These are phyloP conservation scores for Sebastes nivosus DNA, from an alignment of 2,797 vertebrate species.

Conservation along the genomic window DNA sequence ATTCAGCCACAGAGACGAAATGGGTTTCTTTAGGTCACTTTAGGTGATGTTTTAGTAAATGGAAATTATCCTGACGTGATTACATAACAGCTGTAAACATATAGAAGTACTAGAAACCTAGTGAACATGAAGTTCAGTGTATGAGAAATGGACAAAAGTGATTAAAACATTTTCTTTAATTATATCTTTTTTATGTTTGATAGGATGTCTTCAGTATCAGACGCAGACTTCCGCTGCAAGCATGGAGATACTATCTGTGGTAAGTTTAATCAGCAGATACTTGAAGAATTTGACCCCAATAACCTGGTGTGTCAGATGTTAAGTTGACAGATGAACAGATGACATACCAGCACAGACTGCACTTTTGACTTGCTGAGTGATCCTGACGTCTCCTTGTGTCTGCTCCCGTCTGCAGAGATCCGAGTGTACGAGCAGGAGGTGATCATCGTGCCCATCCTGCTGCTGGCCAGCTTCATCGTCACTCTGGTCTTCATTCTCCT, in stretches of 20 bases:
- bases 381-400: neutral
- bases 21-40: neutral
- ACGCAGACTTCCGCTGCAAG: constrained; percentile 55
- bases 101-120: neutral
- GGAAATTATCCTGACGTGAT: neutral
- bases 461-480: constrained; percentile 86
- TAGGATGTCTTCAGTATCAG: constrained; percentile 78
- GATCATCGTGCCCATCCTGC: constrained; percentile 88
- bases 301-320: neutral
- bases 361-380: neutral
- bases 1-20: neutral
- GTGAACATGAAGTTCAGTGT: neutral
- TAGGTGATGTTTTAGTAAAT: neutral
- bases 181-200: neutral
- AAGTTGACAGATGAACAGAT: neutral
- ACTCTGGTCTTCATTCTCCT: constrained; percentile 86
- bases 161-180: neutral
- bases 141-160: neutral
- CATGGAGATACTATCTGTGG: constrained; percentile 78
- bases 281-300: neutral
- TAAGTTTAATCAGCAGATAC: constrained; percentile 49
- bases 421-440: constrained; percentile 88
- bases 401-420: constrained; percentile 67
- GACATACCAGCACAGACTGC: neutral
- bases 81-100: neutral